Conservation (phyloP, 92 coral and sea anemone species). For the Actinostola sp. region DNA sequence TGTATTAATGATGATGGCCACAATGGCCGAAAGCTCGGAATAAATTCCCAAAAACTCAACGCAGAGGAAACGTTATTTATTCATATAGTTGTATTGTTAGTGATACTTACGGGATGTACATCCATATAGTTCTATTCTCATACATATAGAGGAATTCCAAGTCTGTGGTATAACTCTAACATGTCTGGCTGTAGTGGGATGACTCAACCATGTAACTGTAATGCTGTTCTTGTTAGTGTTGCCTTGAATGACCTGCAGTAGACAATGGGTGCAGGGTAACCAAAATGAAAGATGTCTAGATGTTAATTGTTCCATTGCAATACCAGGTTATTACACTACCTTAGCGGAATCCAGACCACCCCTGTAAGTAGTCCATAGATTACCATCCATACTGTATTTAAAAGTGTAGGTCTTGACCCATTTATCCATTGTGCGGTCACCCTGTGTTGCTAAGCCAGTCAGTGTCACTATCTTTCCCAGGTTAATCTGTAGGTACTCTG, state of each 20-base stretch:
- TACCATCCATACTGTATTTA: constrained; percentile 31
- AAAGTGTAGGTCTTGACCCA: constrained; percentile 31
- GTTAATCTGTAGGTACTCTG: constrained; percentile 34
- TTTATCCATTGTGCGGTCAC: constrained; percentile 33
- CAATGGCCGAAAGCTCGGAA: too few relatives aligned
- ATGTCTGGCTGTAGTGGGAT: constrained; percentile 34
- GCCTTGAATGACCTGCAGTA: constrained; percentile 45
- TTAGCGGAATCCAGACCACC: neutral
- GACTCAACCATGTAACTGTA: constrained; percentile 38
- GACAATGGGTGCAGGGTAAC: too few relatives aligned
- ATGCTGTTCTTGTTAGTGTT: constrained; percentile 35
- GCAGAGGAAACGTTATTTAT: too few relatives aligned
- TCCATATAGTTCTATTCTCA: constrained; percentile 64
- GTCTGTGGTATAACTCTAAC: constrained; percentile 44
- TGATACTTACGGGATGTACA: constrained; percentile 25
- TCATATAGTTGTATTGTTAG: too few relatives aligned
- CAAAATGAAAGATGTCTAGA: too few relatives aligned
- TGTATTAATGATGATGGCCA: too few relatives aligned
- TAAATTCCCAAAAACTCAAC: too few relatives aligned
- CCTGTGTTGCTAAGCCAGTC: constrained; percentile 50
- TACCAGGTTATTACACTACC: too few relatives aligned
- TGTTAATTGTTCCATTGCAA: too few relatives aligned
- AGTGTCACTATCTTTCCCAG: constrained; percentile 32
- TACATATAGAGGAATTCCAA: constrained; percentile 48
- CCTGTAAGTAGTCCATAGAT: constrained; percentile 14